Evolutionary conservation across 92 coral and sea anemone genomes (phyloP).

Genomic region (Zoanthus sansibaricus): DNA sequence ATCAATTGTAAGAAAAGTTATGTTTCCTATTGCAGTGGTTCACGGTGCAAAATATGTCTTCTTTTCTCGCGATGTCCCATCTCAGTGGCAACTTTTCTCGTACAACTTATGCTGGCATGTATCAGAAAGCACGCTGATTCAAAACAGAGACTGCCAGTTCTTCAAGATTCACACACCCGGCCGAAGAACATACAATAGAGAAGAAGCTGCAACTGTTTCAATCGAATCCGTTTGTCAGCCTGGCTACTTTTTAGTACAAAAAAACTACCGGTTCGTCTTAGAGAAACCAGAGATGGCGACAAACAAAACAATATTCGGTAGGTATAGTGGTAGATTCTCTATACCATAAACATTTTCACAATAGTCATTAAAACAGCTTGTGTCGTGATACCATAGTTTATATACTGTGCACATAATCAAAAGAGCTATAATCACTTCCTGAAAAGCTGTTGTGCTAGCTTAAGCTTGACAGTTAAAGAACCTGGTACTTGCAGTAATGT

Average conservation of each 20-base stretch:
- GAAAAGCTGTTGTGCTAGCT: too few relatives aligned
- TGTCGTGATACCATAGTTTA: neutral
- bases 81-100: neutral
- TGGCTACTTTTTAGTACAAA: constrained; percentile 36
- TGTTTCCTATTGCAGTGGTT: constrained; percentile 14
- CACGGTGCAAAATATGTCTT: constrained; percentile 20
- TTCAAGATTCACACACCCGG: constrained; percentile 33
- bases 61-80: constrained; percentile 31
- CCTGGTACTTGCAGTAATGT: too few relatives aligned
- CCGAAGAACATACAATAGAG: neutral
- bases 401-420: too few relatives aligned
- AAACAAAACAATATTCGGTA: constrained; percentile 32
- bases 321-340: neutral
- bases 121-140: constrained; percentile 16
- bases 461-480: too few relatives aligned
- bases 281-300: neutral
- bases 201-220: constrained; percentile 16
- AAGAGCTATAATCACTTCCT: too few relatives aligned
- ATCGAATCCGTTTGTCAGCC: constrained; percentile 41
- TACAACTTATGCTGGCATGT: constrained; percentile 28
- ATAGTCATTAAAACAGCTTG: neutral
- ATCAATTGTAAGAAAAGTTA: neutral
- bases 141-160: neutral
- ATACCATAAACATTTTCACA: neutral
- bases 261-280: constrained; percentile 10